Evolutionary conservation across 1,140 invertebrate genomes (phyloP), one percentile per base, ranked within the genome.

Genomic region (Nomia melanderi): DNA sequence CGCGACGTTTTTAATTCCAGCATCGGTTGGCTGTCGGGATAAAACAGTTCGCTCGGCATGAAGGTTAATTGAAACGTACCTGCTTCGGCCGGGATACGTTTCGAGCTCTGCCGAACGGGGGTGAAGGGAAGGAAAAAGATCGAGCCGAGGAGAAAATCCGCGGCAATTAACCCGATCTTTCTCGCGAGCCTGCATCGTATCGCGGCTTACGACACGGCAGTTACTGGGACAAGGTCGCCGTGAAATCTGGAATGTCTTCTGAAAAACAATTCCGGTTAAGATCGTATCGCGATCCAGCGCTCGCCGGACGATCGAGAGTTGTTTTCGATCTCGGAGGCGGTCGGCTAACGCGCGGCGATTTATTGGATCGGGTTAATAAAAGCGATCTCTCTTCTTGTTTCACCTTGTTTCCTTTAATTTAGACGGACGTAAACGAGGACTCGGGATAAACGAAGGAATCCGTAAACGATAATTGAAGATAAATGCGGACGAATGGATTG

Each of bases 141-240:
- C n/a, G 14, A 59, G 36, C 5, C 29, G n/a, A 41, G 14, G 9
- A n/a, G 31, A 23, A 36, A 41, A 73, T 41, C 53, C 17, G 47
- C 39, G 12, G 11, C 47, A 65, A 65, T 65, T 56, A 29, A 33
- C 4, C 23, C 1, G 54, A 41, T 63, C 20, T n/a, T 44, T 31
- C 33, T 47, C 41, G 25, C 12, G 50, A 7, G 23, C 50, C n/a
- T 29, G 56, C 70, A 70, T 72, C 76, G 27, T 53, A n/a, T 27
- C 36, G 25, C 1, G 0, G 50, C 47, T 70, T 77, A 53, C 67
- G 39, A 77, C 65, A 59, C 41, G 29, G n/a, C 57, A 14, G 33
- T 78, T 78, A 69, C n/a, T 60, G 70, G 64, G 70, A 71, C 76
- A 78, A 81, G 79, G 79, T 81, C 76, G 47, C n/a, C 59, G 77